Conservation (phyloP, 2,113 vertebrate species). For the Salvelinus fontinalis region DNA sequence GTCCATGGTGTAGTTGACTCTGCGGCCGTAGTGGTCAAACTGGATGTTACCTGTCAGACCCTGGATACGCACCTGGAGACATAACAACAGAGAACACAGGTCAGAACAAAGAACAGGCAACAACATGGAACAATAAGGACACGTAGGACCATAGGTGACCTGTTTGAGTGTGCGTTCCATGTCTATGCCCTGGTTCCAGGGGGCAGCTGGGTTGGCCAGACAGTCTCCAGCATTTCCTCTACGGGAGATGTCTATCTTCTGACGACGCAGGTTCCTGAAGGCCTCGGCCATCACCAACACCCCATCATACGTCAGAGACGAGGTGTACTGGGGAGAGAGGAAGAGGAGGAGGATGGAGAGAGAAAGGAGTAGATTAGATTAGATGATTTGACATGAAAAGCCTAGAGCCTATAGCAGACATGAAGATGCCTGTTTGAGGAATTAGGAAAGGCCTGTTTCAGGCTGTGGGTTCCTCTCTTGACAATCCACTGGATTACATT, state of each 20-base stretch:
- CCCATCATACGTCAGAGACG: constrained; percentile 93
- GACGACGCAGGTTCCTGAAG: constrained; percentile 92
- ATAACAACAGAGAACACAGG: background rate
- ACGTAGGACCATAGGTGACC: constrained; percentile 64
- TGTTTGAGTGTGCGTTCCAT: constrained; percentile 99
- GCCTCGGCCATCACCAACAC: constrained; percentile 98
- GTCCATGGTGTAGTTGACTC: constrained; percentile 97
- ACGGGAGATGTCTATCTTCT: constrained; percentile 97
- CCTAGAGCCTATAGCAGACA: background rate
- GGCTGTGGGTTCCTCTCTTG: too few relatives aligned
- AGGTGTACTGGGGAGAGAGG: constrained; percentile 84
- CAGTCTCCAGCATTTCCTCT: constrained; percentile 98
- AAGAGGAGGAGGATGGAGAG: background rate
- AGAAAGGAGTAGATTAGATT: background rate
- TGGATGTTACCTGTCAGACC: constrained; percentile 96
- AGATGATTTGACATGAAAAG: background rate
- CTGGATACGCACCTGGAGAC: constrained; percentile 90
- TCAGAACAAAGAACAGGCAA: background rate
- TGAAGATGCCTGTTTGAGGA: too few relatives aligned
- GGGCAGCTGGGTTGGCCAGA: constrained; percentile 95
- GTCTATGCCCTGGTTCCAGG: constrained; percentile 98
- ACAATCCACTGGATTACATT: too few relatives aligned
- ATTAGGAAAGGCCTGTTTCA: too few relatives aligned
- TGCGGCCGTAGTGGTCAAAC: constrained; percentile 95
- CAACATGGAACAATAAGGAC: background rate